Base-by-base conservation (phyloP, 2,888 invertebrate species). In the Auanema freiburgensis region DNA sequence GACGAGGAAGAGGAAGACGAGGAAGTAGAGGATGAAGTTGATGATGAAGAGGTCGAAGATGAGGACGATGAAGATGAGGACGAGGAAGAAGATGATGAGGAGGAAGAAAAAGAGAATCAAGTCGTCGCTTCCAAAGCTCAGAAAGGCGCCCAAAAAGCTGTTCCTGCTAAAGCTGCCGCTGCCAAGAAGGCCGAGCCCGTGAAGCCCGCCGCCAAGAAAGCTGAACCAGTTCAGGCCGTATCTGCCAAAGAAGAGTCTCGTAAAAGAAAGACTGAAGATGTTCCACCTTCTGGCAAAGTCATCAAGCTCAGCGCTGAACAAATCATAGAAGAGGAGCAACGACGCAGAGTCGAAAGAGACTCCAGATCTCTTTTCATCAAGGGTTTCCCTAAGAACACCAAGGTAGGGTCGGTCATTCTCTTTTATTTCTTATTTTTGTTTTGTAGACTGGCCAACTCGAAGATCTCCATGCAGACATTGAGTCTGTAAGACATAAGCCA, bases 291-390 rank as follows among this genome's bases (percentile, higher is more conserved):
- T 14, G 64, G 54, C 12, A 64, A 64, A 43, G 44, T 46, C 12
- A 23, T 33, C 18, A 64, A 60, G 55, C 25, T 46, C 43, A 44
- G 53, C 6, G 64, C 33, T 23, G 57, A 66, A 11, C 43, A 49
- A 0, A 70, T 76, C 18, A 18, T 65, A 10, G 65, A 62, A n/a
- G 79, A 79, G 55, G 76, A 79, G 21, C 69, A 74, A 21, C 63
- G 69, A 53, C 66, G 79, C 56, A 67, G 76, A 18, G 61, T 71
- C 11, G 75, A 78, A 4, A 59, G 76, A 23, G 71, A 78, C 54
- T 56, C 66, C 33, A 67, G 71, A 44, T 72, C 77, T 5, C 67
- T 79, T 21, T 79, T 77, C 64, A 49, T 79, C 51, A 77, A 76
- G 40, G 69, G 72, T 4, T 73, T 77, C 57, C 69, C 73, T 21